Base-by-base conservation (phyloP, 1,140 invertebrate species). In the Leptonema lineaticorne region DNA sequence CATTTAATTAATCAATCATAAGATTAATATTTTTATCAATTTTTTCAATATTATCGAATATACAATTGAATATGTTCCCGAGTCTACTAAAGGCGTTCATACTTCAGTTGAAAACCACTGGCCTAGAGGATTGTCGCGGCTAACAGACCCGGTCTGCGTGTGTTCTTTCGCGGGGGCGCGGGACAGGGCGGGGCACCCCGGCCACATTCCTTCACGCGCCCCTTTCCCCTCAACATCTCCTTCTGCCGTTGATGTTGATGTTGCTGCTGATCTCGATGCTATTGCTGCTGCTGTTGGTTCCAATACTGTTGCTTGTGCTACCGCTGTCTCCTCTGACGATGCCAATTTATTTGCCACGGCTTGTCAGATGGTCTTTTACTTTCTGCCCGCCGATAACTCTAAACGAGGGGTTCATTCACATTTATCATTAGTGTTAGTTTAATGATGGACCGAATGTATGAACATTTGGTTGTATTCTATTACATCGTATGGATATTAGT, bases 131-230 rank as follows among this genome's bases (percentile, higher is more conserved):
- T 53, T 58, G 48, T 37, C 58, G 48, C 53, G 57, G 60, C 28
- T 63, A 69, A 68, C 71, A 57, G 57, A 37, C 18, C 29, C 46
- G 27, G 66, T 45, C 30, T 50, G 64, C 66, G 63, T 57, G 59
- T 53, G 65, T 29, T 45, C 63, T 16, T n/a, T n/a, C n/a, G 33
- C 14, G 48, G 57, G 66, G 58, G 63, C 57, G 33, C 20, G 53
- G 64, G 45, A 18, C 53, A 53, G 57, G 58, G 50, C 63, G 57
- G 50, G 48, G 33, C 50, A 37, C 57, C 45, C 24, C 29, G 63
- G 26, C 63, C 63, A 46, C 63, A 64, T 64, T 64, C 63, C 63
- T 64, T 64, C 63, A 64, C 63, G 63, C 63, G 63, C 45, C 63
- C 48, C 45, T 28, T 28, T 18, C 8, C 41, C 37, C 20, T 24